These are phyloP conservation scores for Euclidia mi DNA, from an alignment of 2,888 invertebrate genomes.

Conservation along the genomic window DNA sequence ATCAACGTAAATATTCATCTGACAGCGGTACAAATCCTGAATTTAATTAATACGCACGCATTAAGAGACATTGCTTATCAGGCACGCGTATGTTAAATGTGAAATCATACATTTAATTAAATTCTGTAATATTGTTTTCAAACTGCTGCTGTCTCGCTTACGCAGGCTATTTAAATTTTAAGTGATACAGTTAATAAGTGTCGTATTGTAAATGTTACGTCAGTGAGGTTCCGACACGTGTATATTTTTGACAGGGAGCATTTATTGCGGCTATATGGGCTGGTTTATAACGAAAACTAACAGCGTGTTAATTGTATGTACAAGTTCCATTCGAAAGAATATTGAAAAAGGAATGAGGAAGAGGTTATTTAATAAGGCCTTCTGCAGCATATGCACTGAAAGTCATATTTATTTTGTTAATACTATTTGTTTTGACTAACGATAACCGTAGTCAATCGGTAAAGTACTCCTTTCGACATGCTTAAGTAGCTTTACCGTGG, in stretches of 20 bases:
- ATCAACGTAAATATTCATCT: conserved; percentile 30
- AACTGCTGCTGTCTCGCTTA: conserved; percentile 32
- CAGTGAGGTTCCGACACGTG: conserved; percentile 15
- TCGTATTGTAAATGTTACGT: conserved; percentile 23
- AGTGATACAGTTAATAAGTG: conserved; percentile 20
- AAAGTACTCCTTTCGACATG: no score
- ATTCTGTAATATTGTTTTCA: conserved; percentile 40
- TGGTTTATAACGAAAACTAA: not conserved
- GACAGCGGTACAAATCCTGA: conserved; percentile 30
- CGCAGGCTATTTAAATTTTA: conserved; percentile 21
- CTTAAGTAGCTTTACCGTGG: no score
- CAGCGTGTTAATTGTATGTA: conserved; percentile 3
- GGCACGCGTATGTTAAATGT: conserved; percentile 41
- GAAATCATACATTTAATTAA: conserved; percentile 54
- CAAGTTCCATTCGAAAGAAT: conserved; percentile 1
- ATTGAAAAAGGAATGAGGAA: no score
- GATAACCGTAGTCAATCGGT: no score
- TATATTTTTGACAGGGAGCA: conserved; percentile 18
- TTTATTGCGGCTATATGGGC: not conserved
- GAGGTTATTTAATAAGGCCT: no score
- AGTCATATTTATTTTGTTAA: no score
- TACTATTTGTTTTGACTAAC: no score
- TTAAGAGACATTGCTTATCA: conserved; percentile 44
- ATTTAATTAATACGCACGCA: conserved; percentile 54
- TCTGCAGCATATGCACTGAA: no score